Evolutionary conservation across 2,797 vertebrate genomes (phyloP).

Genomic region (Triplophysa yarkandensis): DNA sequence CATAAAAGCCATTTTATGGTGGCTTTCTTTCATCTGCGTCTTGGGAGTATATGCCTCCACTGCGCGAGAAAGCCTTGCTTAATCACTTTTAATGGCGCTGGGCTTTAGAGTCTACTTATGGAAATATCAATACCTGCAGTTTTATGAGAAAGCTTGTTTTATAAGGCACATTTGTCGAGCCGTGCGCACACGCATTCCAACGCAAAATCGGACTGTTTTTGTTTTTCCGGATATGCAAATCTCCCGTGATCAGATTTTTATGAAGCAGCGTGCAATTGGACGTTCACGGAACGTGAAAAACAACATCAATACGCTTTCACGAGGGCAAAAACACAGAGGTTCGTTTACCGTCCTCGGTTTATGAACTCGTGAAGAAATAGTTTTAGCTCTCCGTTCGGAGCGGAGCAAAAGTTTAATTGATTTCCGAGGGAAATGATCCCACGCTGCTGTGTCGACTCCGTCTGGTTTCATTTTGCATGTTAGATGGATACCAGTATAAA

Average conservation of each 20-base stretch:
- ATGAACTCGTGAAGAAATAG: slow-evolving; percentile 8
- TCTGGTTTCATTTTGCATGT: slow-evolving; percentile 26
- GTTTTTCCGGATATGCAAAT: background rate
- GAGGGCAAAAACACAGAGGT: slow-evolving; percentile 2
- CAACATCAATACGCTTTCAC: background rate
- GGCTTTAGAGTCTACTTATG: slow-evolving; percentile 49
- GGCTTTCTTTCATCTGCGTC: slow-evolving; percentile 50
- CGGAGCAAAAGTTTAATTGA: slow-evolving; percentile 34
- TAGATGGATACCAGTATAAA: slow-evolving; percentile 14
- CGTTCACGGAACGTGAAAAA: background rate
- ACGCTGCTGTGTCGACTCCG: background rate
- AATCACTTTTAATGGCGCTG: slow-evolving; percentile 49
- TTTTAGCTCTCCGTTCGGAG: slow-evolving; percentile 11
- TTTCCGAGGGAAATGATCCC: slow-evolving; percentile 40
- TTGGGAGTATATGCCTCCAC: slow-evolving; percentile 39
- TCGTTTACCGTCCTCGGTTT: slow-evolving; percentile 15
- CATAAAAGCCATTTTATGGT: slow-evolving; percentile 47
- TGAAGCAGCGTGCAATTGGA: background rate
- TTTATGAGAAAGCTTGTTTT: slow-evolving; percentile 32
- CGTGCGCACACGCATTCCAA: background rate
- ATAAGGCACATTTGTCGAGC: slow-evolving; percentile 23
- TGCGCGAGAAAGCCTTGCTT: slow-evolving; percentile 33
- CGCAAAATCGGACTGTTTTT: background rate
- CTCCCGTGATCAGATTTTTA: background rate
- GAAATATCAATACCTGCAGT: slow-evolving; percentile 47